Base-by-base conservation (phyloP, 2,113 vertebrate species). In the Vireo altiloquus region DNA sequence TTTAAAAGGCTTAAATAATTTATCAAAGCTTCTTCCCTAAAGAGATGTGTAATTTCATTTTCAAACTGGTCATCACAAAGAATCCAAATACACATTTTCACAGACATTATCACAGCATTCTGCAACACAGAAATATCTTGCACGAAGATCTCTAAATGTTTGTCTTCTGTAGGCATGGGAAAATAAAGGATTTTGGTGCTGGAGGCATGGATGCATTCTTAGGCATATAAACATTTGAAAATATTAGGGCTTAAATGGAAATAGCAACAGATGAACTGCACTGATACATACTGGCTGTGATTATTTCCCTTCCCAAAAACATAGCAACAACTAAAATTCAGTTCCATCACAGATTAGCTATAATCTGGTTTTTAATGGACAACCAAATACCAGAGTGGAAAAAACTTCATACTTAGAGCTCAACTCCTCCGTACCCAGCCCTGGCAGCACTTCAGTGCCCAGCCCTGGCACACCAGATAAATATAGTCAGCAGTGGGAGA, bases 1-100 rank as follows among this genome's bases (percentile, higher is more conserved):
- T 86, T 81, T 47, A 81, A 87, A 77, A 89, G 42, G 57, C 33
- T 46, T 95, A 79, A 83, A 90, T 86, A 77, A 83, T 93, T 93
- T 85, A 65, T 77, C 40, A 65, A 61, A 35, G 31, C 21, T 70
- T 52, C 46, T 90, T 90, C 61, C 35, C 63, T 83, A 61, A 81
- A 82, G 60, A 72, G 76, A 80, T 20, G 17, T 20, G 60, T 69
- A 66, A 95, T 74, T 88, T 82, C 28, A 80, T 80, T 86, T 90
- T 87, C 60, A 92, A 80, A 42, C 33, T 50, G 37, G 33, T 33
- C 77, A 68, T 50, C 74, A 59, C 52, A 57, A 92, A 89, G 72
- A 54, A 74, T 84, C 56, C 60, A 33, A 84, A 46, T 47, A 42
- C 30, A 18, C 5, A 52, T 89, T 89, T 91, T 86, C 82, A 85